A percentile compares a stretch with the other conserved stretches of the same genome.
Evolutionary conservation across 2,113 vertebrate species (phyloP).

Genomic region (Pimephales promelas): DNA sequence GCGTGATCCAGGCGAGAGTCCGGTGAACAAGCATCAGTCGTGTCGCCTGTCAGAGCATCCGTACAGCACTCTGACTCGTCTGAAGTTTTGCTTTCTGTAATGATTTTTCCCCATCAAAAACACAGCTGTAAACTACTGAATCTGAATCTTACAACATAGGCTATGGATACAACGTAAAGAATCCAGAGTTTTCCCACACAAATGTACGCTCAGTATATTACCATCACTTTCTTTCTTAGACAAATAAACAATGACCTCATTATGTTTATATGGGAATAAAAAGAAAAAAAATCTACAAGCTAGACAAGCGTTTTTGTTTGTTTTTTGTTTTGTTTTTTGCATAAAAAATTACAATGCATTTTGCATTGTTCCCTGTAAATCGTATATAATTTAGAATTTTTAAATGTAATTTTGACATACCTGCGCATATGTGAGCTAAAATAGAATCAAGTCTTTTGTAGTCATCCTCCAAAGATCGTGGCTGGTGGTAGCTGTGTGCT

Average conservation of each 20-base stretch:
- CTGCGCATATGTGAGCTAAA: conserved; percentile 83
- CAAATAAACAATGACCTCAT: not conserved
- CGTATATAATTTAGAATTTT: no score
- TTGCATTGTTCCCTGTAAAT: not conserved
- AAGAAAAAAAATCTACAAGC: not conserved
- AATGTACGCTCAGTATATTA: not conserved
- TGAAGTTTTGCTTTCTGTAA: conserved; percentile 61
- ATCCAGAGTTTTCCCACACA: not conserved
- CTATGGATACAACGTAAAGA: not conserved
- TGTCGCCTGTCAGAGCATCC: conserved; percentile 56
- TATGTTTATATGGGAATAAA: not conserved
- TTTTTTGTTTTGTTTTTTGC: no score
- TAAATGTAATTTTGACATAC: conserved; percentile 67
- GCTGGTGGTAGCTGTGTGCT: conserved; percentile 96
- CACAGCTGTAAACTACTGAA: not conserved
- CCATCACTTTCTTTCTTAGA: not conserved
- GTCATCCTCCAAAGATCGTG: conserved; percentile 83
- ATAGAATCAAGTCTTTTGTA: conserved; percentile 77
- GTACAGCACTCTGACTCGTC: conserved; percentile 59
- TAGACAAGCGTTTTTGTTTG: not conserved
- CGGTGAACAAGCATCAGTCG: conserved; percentile 76
- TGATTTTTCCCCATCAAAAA: not conserved
- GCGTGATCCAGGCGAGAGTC: conserved; percentile 76
- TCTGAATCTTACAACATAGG: not conserved
- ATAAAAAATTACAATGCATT: not conserved